phyloP scores from a whole-genome alignment of 2,888 invertebrate species.

The Epinotia demarniana region DNA sequence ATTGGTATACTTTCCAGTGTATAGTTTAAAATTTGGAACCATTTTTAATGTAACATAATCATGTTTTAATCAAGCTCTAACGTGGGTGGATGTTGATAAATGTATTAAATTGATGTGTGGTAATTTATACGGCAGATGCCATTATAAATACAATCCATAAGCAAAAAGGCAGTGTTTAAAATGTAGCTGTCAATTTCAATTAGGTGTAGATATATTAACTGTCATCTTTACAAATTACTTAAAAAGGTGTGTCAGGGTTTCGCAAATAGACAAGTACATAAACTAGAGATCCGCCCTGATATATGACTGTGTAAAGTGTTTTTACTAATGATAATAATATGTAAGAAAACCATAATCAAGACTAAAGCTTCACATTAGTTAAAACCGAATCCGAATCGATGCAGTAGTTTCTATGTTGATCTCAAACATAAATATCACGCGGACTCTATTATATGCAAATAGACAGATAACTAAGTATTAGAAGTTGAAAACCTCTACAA shows the following conservation, averaged over 20 bases:
- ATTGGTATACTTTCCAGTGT: slow-evolving; percentile 38
- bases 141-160: slow-evolving; percentile 20
- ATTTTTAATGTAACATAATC: slow-evolving; percentile 4
- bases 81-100: slow-evolving; percentile 24
- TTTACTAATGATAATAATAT: not conserved
- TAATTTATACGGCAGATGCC: slow-evolving; percentile 40
- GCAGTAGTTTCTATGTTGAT: not conserved
- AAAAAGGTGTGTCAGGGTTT: not conserved
- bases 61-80: slow-evolving; percentile 23
- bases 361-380: not conserved
- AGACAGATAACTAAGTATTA: too few species aligned
- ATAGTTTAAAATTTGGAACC: slow-evolving; percentile 39
- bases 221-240: not conserved
- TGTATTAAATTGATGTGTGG: slow-evolving; percentile 35
- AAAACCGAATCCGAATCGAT: not conserved
- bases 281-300: not conserved
- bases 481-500: not conserved
- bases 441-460: not conserved
- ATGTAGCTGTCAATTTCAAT: slow-evolving; percentile 27
- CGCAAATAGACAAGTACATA: not conserved
- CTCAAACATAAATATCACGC: not conserved
- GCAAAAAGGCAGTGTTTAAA: slow-evolving; percentile 11
- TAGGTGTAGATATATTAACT: slow-evolving; percentile 9
- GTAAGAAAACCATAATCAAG: not conserved
- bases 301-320: not conserved